These are phyloP conservation scores for Elanus axillaris DNA, from an alignment of 2,113 vertebrate genomes.

Conservation along the genomic window DNA sequence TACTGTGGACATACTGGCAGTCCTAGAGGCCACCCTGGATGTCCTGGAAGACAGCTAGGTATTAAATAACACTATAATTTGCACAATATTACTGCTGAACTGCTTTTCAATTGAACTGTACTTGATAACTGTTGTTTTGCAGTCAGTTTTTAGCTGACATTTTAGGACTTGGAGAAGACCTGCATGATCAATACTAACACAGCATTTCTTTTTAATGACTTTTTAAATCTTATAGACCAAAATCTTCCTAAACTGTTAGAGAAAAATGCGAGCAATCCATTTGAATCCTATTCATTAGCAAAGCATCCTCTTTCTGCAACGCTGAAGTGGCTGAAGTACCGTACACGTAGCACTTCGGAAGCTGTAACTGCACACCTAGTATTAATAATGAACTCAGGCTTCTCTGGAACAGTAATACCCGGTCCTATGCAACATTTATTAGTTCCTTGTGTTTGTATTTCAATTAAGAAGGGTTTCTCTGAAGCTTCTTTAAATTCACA, in stretches of 20 bases:
- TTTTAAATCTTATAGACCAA: constrained; percentile 1
- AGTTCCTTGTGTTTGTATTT: constrained; percentile 63
- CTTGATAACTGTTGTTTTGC: neutral
- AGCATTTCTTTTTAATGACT: neutral
- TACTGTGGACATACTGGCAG: neutral
- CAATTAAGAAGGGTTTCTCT: constrained; percentile 68
- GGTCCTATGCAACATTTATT: constrained; percentile 69
- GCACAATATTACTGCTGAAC: neutral
- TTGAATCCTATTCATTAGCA: constrained; percentile 24
- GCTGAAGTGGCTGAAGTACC: neutral
- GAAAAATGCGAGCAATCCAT: constrained; percentile 38
- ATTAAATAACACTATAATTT: neutral
- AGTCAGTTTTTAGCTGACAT: neutral
- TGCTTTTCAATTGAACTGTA: neutral
- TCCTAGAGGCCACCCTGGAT: neutral
- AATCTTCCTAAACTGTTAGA: constrained; percentile 43
- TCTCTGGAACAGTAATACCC: constrained; percentile 61
- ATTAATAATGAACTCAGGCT: constrained; percentile 75
- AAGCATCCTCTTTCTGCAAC: neutral
- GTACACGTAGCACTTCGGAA: constrained; percentile 47
- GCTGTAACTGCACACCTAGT: constrained; percentile 67
- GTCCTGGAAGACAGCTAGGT: neutral
- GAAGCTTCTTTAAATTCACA: constrained; percentile 68
- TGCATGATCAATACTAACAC: neutral
- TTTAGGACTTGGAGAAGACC: neutral